Evolutionary conservation across 2,797 vertebrate species (phyloP).

Genomic region (Tadarida brasiliensis): DNA sequence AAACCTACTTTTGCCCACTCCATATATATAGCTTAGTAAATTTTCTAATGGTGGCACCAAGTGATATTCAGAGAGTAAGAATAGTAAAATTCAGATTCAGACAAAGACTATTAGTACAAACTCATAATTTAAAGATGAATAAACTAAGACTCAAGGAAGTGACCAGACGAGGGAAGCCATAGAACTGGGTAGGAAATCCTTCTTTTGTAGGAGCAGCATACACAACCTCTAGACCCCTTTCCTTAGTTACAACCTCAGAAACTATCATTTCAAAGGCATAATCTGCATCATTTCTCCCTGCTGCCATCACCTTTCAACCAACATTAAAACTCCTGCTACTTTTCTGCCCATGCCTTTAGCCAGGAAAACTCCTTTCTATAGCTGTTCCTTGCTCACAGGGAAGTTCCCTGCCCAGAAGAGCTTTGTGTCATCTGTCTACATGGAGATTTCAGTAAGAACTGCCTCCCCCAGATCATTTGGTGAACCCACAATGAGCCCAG

Average conservation of each 20-base stretch:
- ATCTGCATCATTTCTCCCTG: background rate
- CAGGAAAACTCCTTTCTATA: background rate
- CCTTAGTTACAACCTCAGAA: background rate
- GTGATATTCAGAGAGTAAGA: background rate
- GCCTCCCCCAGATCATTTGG: background rate
- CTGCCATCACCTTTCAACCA: background rate
- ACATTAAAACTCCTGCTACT: slow-evolving; percentile 4
- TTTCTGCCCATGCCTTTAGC: slow-evolving; percentile 27
- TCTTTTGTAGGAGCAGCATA: background rate
- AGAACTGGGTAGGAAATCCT: background rate
- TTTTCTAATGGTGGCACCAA: slow-evolving; percentile 14
- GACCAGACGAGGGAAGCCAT: background rate
- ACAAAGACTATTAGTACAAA: background rate
- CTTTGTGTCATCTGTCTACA: background rate
- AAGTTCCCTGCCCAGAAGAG: slow-evolving; percentile 12
- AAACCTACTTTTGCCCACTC: background rate
- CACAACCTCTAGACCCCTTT: background rate
- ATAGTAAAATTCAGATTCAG: background rate
- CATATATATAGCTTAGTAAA: background rate
- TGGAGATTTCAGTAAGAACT: background rate
- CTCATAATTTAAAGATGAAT: background rate
- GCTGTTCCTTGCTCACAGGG: background rate
- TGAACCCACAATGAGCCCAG: background rate
- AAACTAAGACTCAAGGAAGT: slow-evolving; percentile 15
- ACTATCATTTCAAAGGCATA: background rate